Conservation (phyloP, 2,888 invertebrate species). For the Copidosoma aretas region DNA sequence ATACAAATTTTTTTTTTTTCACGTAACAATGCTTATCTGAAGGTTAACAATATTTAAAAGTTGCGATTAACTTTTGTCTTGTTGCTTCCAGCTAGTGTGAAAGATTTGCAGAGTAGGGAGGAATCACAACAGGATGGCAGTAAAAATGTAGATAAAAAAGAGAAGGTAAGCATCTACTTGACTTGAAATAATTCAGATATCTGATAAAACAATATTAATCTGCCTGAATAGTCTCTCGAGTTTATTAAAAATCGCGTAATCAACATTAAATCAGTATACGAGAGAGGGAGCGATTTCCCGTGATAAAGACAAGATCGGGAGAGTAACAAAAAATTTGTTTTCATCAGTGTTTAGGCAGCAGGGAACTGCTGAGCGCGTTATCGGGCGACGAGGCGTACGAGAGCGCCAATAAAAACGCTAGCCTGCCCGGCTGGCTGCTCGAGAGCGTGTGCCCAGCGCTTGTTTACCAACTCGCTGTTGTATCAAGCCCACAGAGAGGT, state of each 20-base stretch:
- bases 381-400: conserved; percentile 49
- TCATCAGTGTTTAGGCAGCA: conserved; percentile 57
- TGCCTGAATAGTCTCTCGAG: too few relatives aligned
- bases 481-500: conserved; percentile 64
- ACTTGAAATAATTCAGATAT: conserved; percentile 7
- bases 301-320: too few relatives aligned
- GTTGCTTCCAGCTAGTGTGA: conserved; percentile 33
- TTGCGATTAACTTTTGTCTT: conserved; percentile 1
- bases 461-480: conserved; percentile 71
- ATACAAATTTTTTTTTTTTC: conserved; percentile 2
- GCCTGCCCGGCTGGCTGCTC: conserved; percentile 58
- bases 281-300: too few relatives aligned
- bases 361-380: conserved; percentile 54
- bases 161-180: conserved; percentile 62
- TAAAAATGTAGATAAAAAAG: conserved; percentile 51
- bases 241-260: too few relatives aligned
- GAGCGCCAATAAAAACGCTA: conserved; percentile 47
- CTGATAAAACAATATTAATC: neutral
- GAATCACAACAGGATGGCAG: conserved; percentile 21
- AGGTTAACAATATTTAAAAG: conserved; percentile 12
- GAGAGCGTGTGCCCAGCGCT: conserved; percentile 72
- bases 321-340: conserved; percentile 28
- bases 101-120: conserved; percentile 34
- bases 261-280: too few relatives aligned
- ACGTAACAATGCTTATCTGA: neutral